These are phyloP conservation scores for Crotophaga sulcirostris DNA, from an alignment of 2,113 vertebrate genomes.

Conservation along the genomic window DNA sequence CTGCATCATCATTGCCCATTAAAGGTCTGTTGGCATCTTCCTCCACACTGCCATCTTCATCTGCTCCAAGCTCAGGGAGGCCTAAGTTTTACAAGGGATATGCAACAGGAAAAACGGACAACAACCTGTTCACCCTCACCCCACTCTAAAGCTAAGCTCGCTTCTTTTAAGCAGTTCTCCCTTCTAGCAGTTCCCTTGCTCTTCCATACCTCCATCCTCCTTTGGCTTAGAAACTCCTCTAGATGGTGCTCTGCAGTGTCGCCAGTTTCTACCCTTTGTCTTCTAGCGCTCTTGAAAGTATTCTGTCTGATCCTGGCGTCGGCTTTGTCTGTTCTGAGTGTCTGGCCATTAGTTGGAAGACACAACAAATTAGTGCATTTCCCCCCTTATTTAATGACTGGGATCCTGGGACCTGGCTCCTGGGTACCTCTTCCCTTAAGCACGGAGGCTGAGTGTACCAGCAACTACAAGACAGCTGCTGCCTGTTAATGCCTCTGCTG, in stretches of 20 bases:
- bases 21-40: conserved; percentile 88
- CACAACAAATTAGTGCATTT: conserved; percentile 63
- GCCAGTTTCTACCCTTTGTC: conserved; percentile 58
- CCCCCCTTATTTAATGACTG: background rate
- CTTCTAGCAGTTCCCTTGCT: conserved; percentile 40
- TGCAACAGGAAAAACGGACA: background rate
- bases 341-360: conserved; percentile 68
- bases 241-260: conserved; percentile 48
- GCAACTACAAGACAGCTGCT: background rate
- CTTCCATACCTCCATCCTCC: conserved; percentile 60
- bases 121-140: background rate
- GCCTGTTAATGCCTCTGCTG: background rate
- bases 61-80: conserved; percentile 75
- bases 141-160: background rate
- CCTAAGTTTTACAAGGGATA: conserved; percentile 43
- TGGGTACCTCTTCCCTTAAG: background rate
- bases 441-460: background rate
- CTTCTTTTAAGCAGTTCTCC: conserved; percentile 17
- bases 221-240: conserved; percentile 63
- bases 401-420: background rate
- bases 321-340: conserved; percentile 59
- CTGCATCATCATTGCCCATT: conserved; percentile 81
- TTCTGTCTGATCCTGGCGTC: conserved; percentile 55
- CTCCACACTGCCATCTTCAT: conserved; percentile 28
- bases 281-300: conserved; percentile 58